Evolutionary conservation across 1,140 invertebrate genomes (phyloP), one percentile per base, ranked within the genome.

Genomic region (Dinothrombium tinctorium): DNA sequence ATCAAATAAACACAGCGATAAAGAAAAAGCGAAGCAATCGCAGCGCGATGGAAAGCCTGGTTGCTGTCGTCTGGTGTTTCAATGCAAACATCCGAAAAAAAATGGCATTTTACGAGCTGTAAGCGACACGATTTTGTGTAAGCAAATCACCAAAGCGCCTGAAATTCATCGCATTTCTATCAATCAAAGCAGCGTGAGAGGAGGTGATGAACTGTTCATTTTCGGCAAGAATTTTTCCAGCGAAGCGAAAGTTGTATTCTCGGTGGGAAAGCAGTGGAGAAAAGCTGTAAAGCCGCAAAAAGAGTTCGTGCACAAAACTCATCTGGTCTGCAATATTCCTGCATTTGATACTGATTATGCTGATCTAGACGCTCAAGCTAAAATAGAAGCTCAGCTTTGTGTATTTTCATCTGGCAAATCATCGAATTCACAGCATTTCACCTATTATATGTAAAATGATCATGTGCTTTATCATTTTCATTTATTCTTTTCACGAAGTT

Each of bases 221-320:
- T 71, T 95, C 36, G 87, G 89, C 8, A 90, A 94, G 59, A 94
- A 95, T 59, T 94, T 94, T 56, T 65, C 86, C n/a, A 90, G 90
- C 60, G 84, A 92, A 58, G 86, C 83, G 2, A 69, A 71, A 28
- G 7, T 28, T 28, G 7, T 8, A 8, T 28, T 28, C n/a, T 28
- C 26, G 7, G 7, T 8, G 7, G 26, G 26, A 28, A 28, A 28
- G 7, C 26, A 28, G n/a, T 28, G 26, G 26, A 7, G n/a, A 28
- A n/a, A 28, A n/a, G 7, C 7, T 7, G 26, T 28, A n/a, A 28
- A 7, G n/a, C 26, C 26, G 7, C 7, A 8, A 7, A 28, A 28
- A 28, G 26, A 28, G n/a, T 28, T 28, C 7, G 7, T 28, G 7
- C 26, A 28, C 26, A 7, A 28, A 28, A n/a, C 26, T 28, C 26